Conservation (phyloP, 2,797 vertebrate genomes). For the Bovichtus diacanthus region DNA sequence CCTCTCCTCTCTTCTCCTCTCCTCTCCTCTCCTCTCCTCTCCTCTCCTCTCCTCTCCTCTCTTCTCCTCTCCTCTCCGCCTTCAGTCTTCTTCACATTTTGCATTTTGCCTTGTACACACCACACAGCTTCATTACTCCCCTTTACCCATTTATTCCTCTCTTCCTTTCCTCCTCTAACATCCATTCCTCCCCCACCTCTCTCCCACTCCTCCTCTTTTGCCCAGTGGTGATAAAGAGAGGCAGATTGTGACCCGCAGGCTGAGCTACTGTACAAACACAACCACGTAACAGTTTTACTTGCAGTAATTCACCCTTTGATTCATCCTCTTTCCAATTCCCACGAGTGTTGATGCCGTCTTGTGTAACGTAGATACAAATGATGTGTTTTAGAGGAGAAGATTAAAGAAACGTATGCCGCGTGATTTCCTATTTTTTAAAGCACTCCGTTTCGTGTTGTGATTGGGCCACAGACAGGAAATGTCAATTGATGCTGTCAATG, state of each 20-base stretch:
- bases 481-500: not conserved
- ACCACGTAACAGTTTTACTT: slow-evolving; percentile 1
- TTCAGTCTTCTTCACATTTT: not conserved
- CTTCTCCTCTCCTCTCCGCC: not conserved
- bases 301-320: not conserved
- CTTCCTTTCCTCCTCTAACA: not conserved
- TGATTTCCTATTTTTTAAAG: not conserved
- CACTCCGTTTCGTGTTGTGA: not conserved
- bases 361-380: not conserved
- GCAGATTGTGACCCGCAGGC: slow-evolving; percentile 45
- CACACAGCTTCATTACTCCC: slow-evolving; percentile 18
- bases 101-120: slow-evolving; percentile 7
- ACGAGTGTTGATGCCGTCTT: not conserved
- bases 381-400: not conserved
- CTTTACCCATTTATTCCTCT: not conserved
- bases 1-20: too few species aligned
- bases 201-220: too few species aligned
- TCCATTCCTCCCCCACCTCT: not conserved
- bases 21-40: not conserved
- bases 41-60: too few species aligned
- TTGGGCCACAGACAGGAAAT: not conserved
- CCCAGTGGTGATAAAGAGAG: slow-evolving; percentile 39
- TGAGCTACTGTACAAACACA: slow-evolving; percentile 38
- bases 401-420: not conserved
- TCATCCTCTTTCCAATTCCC: not conserved